These are phyloP conservation scores for Passerina amoena DNA, from an alignment of 2,113 vertebrate genomes.

Conservation along the genomic window DNA sequence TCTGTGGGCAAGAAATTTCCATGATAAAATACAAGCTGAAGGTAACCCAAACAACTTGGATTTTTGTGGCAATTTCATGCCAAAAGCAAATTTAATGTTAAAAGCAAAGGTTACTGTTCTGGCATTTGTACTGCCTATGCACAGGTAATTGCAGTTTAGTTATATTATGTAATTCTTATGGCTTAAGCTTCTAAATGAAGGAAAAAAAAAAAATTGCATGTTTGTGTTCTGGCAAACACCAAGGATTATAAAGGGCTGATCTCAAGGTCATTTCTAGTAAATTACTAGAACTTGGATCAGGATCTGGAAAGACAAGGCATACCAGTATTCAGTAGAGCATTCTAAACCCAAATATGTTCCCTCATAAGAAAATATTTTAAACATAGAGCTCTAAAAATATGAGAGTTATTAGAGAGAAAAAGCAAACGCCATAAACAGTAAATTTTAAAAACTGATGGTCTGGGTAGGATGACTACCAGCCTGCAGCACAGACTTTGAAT, in stretches of 20 bases:
- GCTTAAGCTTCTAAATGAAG: not conserved
- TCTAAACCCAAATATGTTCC: not conserved
- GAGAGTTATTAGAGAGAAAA: not conserved
- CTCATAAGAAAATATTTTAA: not conserved
- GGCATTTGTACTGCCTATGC: not conserved
- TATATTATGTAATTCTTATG: not conserved
- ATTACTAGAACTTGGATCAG: not conserved
- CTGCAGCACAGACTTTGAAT: rapidly evolving
- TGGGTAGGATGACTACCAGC: not conserved
- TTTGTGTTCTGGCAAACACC: not conserved
- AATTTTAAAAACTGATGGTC: not conserved
- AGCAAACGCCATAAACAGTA: not conserved
- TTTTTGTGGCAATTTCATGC: not conserved
- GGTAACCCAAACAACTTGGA: not conserved
- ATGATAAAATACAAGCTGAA: not conserved
- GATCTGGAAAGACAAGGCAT: not conserved
- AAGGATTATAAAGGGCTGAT: not conserved
- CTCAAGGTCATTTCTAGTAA: not conserved
- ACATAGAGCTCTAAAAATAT: not conserved
- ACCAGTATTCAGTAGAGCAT: not conserved
- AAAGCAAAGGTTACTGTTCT: not conserved
- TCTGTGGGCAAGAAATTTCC: not conserved
- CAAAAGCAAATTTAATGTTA: not conserved
- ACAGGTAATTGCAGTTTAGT: not conserved
- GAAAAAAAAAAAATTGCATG: not conserved